Conservation (phyloP, 2,113 vertebrate species). For the Phycodurus eques region DNA sequence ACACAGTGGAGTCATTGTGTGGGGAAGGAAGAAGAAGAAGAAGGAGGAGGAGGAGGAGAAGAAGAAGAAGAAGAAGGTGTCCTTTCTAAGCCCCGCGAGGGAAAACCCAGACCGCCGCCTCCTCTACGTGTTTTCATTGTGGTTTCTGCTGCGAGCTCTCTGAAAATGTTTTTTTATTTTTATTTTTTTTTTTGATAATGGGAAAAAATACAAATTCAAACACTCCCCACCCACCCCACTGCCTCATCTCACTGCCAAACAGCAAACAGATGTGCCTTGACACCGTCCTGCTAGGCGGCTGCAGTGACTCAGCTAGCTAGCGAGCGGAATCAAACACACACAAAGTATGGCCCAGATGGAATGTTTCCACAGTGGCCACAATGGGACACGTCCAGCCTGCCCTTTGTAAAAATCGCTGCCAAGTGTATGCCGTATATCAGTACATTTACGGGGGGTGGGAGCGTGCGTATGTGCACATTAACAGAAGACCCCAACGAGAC, state of each 20-base stretch:
- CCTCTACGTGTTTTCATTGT: constrained; percentile 34
- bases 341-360: constrained; percentile 55
- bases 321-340: constrained; percentile 36
- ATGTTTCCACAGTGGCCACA: constrained; percentile 32
- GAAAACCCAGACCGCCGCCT: constrained; percentile 54
- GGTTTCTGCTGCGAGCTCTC: constrained; percentile 30
- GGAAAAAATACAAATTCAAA: constrained; percentile 37
- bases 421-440: neutral
- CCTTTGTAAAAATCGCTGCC: constrained; percentile 38
- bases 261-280: constrained; percentile 53
- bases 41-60: constrained; percentile 17
- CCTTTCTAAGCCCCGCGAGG: constrained; percentile 52
- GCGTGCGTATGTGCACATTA: neutral
- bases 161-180: constrained; percentile 17
- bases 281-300: constrained; percentile 37
- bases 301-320: constrained; percentile 64
- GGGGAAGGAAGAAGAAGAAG: constrained; percentile 18
- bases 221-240: constrained; percentile 15
- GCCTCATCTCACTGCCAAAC: neutral
- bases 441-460: neutral
- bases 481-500: constrained; percentile 3
- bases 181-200: constrained; percentile 25
- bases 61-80: constrained; percentile 22
- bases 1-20: constrained; percentile 69
- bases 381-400: constrained; percentile 35